Conservation (phyloP, 2,888 invertebrate species). For the Epinotia nisella region DNA sequence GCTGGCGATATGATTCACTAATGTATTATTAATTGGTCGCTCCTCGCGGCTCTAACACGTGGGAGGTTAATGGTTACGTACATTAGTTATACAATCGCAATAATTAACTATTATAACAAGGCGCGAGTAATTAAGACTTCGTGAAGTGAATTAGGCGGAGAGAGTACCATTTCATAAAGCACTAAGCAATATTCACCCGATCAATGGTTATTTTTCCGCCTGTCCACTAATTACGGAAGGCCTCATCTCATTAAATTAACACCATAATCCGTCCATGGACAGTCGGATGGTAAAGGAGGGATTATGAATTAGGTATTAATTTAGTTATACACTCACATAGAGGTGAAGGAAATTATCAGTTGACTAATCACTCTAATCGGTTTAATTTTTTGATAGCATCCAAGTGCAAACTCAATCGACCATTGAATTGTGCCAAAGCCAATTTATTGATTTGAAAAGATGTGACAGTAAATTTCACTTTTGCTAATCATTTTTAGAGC, state of each 20-base stretch:
- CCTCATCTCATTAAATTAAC: not conserved
- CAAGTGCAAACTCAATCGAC: not conserved
- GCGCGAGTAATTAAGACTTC: conserved; percentile 16
- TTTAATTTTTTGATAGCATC: not conserved
- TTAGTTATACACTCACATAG: not conserved
- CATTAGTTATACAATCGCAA: conserved; percentile 30
- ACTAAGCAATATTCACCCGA: not conserved
- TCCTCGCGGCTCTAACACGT: conserved; percentile 20
- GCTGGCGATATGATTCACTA: conserved; percentile 31
- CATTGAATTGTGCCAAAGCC: not conserved
- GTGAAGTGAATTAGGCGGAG: not conserved
- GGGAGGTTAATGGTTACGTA: conserved; percentile 22
- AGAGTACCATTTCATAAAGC: not conserved
- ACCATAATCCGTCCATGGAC: conserved; percentile 25
- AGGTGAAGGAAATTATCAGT: conserved; percentile 8
- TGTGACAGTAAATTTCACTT: not conserved
- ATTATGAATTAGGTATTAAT: not conserved
- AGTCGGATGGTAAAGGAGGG: conserved; percentile 26
- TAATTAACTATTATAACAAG: conserved; percentile 26
- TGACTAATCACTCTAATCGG: not conserved
- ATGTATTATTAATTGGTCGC: conserved; percentile 42
- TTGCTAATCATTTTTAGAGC: not conserved
- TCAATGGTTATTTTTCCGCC: not conserved
- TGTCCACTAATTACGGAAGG: not conserved
- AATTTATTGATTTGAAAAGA: conserved; percentile 2